Evolutionary conservation across 2,113 vertebrate species (phyloP), one percentile per base, ranked within the genome.

Genomic region (Capreolus pygargus): DNA sequence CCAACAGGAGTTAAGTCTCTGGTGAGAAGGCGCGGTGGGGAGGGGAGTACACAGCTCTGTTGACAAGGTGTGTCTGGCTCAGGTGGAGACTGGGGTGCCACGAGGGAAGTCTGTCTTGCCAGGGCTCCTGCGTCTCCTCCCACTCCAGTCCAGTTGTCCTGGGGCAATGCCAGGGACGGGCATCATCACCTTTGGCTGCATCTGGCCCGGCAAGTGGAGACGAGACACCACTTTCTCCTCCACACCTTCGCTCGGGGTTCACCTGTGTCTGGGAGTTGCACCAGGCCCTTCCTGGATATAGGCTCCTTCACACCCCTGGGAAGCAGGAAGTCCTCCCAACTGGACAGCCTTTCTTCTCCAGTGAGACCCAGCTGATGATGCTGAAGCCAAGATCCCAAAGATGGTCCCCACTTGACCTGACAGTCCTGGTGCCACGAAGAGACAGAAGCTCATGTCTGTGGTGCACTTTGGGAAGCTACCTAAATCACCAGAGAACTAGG

Each of bases 361-460:
- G 64, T 0, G 1, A 67, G 33, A 67, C 33, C 64, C 2, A 1
- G 64, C 16, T 21, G 8, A 36, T 0, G 2, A 36, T 0, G 1
- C 33, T 67, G 64, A 67, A 67, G 64, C 17, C 64, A 67, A 67
- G 17, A 10, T 36, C 33, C 64, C 64, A 21, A 21, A 67, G 64
- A 67, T 67, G 64, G 64, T 36, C 64, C 8, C 33, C 8, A 4
- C 33, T 67, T 67, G 64, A 36, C 33, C 64, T 36, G 17, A 4
- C 33, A 67, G 64, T 67, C 64, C 33, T 36, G 17, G 0, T 3
- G 64, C 64, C 64, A 36, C 0, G n/a, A 21, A 21, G 16, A 67
- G 64, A 36, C 33, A 36, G 64, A 67, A 67, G 33, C 64, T 67
- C 33, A 67, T 4, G 33, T n/a, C 33, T n/a, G 33, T 9, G 33